Conservation (phyloP, 1,140 invertebrate genomes). For the Drosophila eugracilis region DNA sequence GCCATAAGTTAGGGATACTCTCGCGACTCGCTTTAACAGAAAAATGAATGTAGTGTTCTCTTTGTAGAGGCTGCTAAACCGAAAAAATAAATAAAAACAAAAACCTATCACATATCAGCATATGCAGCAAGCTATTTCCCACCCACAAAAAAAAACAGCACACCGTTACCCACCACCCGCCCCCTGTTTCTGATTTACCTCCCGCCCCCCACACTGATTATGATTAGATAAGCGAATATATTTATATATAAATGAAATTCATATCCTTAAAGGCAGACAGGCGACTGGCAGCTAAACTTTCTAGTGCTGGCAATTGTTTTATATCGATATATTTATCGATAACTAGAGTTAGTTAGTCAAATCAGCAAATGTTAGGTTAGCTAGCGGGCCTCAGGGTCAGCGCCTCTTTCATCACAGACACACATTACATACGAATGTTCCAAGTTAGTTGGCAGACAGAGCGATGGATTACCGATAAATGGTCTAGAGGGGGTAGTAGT, state of each 20-base stretch:
- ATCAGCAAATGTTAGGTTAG: slow-evolving; percentile 1
- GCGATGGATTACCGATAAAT: slow-evolving; percentile 5
- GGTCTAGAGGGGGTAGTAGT: too few relatives aligned
- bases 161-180: slow-evolving; percentile 6
- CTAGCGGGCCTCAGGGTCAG: slow-evolving; percentile 54
- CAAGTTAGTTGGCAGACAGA: slow-evolving; percentile 11
- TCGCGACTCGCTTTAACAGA: slow-evolving; percentile 28
- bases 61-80: slow-evolving; percentile 23
- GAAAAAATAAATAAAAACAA: too few relatives aligned
- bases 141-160: neutral
- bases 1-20: slow-evolving; percentile 24
- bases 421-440: slow-evolving; percentile 1
- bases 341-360: slow-evolving; percentile 21
- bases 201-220: slow-evolving; percentile 9
- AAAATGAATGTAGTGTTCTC: slow-evolving; percentile 21
- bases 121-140: slow-evolving; percentile 16
- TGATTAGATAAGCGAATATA: slow-evolving; percentile 20
- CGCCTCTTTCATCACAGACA: slow-evolving; percentile 12
- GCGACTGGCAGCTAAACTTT: too few relatives aligned
- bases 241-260: slow-evolving; percentile 31
- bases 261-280: slow-evolving; percentile 37
- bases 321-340: slow-evolving; percentile 25
- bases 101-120: slow-evolving; percentile 48
- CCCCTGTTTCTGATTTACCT: too few relatives aligned
- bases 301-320: slow-evolving; percentile 2